Percentiles rank a stretch among this genome's conserved stretches.
These are phyloP conservation scores for Ectemnius cavifrons DNA, from an alignment of 2,888 invertebrate genomes.

Conservation along the genomic window DNA sequence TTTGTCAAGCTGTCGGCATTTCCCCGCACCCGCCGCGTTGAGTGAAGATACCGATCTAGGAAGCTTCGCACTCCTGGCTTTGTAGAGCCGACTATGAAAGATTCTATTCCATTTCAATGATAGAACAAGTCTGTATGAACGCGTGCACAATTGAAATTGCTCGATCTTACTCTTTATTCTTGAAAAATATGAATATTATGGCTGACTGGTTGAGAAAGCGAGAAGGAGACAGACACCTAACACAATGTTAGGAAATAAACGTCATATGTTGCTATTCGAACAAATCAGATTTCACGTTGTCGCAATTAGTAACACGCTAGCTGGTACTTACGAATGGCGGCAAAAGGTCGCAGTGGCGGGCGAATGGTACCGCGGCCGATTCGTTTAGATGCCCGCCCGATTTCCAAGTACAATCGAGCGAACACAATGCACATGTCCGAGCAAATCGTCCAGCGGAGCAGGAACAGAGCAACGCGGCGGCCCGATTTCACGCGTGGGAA, in stretches of 20 bases:
- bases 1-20: constrained; percentile 78
- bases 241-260: no score
- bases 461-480: background rate
- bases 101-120: background rate
- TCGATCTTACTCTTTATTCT: background rate
- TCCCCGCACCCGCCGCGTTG: constrained; percentile 57
- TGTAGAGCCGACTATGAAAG: constrained; percentile 15
- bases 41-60: constrained; percentile 64
- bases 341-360: no score
- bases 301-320: no score
- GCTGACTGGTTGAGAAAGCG: no score
- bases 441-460: constrained; percentile 39
- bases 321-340: no score
- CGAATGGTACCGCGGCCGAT: no score
- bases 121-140: background rate
- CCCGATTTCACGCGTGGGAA: constrained; percentile 58
- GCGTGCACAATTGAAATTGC: background rate
- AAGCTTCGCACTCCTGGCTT: constrained; percentile 31
- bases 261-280: no score
- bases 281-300: no score
- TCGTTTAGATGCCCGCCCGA: constrained; percentile 2
- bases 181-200: background rate
- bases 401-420: constrained; percentile 44
- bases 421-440: constrained; percentile 22
- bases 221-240: no score